phyloP scores from a whole-genome alignment of 2,888 invertebrate species.

The Nomada flava region DNA sequence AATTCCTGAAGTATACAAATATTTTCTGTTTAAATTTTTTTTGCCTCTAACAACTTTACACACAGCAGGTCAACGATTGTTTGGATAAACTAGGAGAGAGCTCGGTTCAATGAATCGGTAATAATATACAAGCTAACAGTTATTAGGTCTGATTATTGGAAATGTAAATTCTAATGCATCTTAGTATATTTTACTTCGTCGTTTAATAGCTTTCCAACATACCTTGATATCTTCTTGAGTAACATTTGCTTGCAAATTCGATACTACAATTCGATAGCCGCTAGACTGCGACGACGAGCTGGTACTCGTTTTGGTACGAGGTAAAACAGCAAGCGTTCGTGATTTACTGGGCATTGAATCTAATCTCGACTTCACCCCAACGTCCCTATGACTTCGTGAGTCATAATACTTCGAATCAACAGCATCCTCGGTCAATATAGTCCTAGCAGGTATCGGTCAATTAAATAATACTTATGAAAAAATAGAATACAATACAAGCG shows the following conservation, averaged over 20 bases:
- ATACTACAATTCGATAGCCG: constrained; percentile 95
- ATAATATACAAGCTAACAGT: not conserved
- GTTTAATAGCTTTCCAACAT: constrained; percentile 46
- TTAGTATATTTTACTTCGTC: not conserved
- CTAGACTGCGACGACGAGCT: constrained; percentile 82
- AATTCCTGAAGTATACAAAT: constrained; percentile 88
- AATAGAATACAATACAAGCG: not conserved
- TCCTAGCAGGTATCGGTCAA: constrained; percentile 62
- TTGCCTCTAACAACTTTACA: too few relatives aligned
- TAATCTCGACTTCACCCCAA: constrained; percentile 84
- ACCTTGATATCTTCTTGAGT: constrained; percentile 96
- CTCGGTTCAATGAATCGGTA: not conserved
- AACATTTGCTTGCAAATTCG: constrained; percentile 94
- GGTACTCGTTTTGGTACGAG: constrained; percentile 83
- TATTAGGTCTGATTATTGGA: too few relatives aligned
- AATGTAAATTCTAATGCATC: too few relatives aligned
- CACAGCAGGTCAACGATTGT: too few relatives aligned
- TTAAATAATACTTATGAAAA: not conserved
- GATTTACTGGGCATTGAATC: constrained; percentile 83
- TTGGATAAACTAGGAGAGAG: not conserved
- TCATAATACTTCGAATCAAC: constrained; percentile 78
- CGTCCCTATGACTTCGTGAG: constrained; percentile 76
- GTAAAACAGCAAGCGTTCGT: constrained; percentile 77
- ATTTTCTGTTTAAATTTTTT: not conserved
- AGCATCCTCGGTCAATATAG: constrained; percentile 77